Base-by-base conservation (phyloP, 2,888 invertebrate species). In the Herminia tarsipennalis region DNA sequence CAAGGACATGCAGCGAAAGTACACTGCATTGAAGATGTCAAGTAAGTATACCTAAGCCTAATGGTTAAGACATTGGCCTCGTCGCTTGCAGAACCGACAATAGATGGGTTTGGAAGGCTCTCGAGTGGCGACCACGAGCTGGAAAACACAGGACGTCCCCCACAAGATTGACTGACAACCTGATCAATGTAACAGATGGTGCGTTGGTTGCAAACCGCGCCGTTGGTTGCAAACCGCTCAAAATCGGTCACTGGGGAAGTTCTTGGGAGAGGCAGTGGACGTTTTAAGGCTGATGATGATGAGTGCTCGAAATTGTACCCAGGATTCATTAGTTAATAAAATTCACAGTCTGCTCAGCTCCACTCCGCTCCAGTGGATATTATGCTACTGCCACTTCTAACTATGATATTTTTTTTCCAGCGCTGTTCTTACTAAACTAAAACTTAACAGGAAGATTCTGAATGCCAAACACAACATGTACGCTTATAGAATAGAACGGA, bases 381-480 rank as follows among this genome's bases (percentile, higher is more conserved):
- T 9, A 16, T 22, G 3, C 1, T 93, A n/a, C n/a, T n/a, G n/a
- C n/a, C n/a, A n/a, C n/a, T 94, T 2, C 56, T 95, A 56, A 73
- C 86, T 93, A 93, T 60, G 97, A 97, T 0, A 22, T 33, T 20
- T 28, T 9, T 3, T 18, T 80, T 76, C 1, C 80, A 94, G 95
- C 44, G 80, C 90, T 1, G 93, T 94, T 2, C 56, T 95, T 54
- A 73, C 86, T 17, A 92, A 91, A 61, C 78, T 95, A 9, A 92
- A 93, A 47, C 86, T 92, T 66, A 95, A 95, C 74, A 94, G 93
- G 68, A 96, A 96, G 79, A 94, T 97, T 51, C 88, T 93, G 0
- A 92, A 95, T 60, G 97, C 97, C 0, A 96, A 95, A 5, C 97
- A 98, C 83, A 97, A 97, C 73, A 96, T 97, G 72, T 93, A 93